Conservation (phyloP, 2,888 invertebrate genomes). For the Agrochola circellaris region DNA sequence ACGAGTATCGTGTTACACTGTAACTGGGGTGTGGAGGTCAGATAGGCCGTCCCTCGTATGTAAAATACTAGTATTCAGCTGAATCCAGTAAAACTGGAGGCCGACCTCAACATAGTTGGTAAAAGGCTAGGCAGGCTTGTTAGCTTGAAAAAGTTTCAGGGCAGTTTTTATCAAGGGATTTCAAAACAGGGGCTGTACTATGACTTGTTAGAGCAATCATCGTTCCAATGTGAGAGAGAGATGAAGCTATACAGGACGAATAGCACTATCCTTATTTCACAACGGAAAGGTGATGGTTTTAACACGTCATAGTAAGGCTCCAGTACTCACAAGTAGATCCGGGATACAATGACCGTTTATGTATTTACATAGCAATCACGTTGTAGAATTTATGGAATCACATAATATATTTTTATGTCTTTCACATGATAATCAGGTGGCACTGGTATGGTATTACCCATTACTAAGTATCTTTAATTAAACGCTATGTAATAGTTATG, state of each 20-base stretch:
- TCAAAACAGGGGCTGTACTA: too few species aligned
- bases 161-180: background rate
- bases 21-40: background rate
- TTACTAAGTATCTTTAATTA: slow-evolving; percentile 13
- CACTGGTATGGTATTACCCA: slow-evolving; percentile 18
- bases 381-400: slow-evolving; percentile 43
- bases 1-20: background rate
- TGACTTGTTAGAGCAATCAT: too few species aligned
- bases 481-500: background rate
- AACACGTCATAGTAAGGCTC: too few species aligned
- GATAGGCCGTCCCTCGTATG: background rate
- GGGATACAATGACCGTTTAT: background rate
- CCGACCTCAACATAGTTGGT: background rate
- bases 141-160: background rate
- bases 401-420: slow-evolving; percentile 44
- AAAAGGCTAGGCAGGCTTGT: background rate
- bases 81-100: background rate
- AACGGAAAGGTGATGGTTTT: too few species aligned
- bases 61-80: background rate
- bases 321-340: background rate
- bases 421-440: slow-evolving; percentile 44
- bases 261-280: too few species aligned
- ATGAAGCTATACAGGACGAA: too few species aligned
- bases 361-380: slow-evolving; percentile 19
- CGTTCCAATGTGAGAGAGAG: too few species aligned